Conservation (phyloP, 2,888 invertebrate species). For the Eupithecia dodoneata region DNA sequence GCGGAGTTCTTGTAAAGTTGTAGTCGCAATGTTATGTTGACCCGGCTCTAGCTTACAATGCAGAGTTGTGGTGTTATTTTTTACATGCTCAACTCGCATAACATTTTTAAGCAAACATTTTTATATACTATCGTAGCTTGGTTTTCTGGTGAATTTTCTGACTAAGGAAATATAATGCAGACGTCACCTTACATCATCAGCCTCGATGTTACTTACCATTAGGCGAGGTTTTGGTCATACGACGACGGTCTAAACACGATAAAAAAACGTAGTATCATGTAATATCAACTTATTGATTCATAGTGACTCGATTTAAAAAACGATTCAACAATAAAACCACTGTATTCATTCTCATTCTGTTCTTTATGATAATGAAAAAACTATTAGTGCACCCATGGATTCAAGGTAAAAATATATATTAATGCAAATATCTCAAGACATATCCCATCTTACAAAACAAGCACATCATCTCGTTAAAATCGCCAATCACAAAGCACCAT, state of each 20-base stretch:
- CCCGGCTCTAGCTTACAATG: neutral
- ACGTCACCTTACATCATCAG: neutral
- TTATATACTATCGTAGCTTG: neutral
- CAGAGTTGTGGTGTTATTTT: neutral
- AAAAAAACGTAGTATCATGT: neutral
- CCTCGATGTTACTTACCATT: neutral
- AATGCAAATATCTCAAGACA: neutral
- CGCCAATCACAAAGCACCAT: constrained; percentile 40
- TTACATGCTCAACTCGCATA: neutral
- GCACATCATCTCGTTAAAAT: constrained; percentile 36
- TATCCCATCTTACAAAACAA: constrained; percentile 4
- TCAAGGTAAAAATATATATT: neutral
- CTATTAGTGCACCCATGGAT: neutral
- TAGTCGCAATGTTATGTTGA: neutral
- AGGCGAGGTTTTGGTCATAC: neutral
- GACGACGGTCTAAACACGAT: neutral
- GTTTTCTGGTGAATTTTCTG: neutral
- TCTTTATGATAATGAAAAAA: neutral
- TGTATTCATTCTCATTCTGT: neutral
- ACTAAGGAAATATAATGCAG: neutral
- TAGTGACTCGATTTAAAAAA: neutral
- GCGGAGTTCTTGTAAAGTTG: neutral
- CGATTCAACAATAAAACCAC: neutral
- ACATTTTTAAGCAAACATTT: neutral
- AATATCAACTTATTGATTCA: neutral